Evolutionary conservation across 92 coral and sea anemone species (phyloP), one percentile per base, ranked within the genome.

Genomic region (Zoanthus sansibaricus): DNA sequence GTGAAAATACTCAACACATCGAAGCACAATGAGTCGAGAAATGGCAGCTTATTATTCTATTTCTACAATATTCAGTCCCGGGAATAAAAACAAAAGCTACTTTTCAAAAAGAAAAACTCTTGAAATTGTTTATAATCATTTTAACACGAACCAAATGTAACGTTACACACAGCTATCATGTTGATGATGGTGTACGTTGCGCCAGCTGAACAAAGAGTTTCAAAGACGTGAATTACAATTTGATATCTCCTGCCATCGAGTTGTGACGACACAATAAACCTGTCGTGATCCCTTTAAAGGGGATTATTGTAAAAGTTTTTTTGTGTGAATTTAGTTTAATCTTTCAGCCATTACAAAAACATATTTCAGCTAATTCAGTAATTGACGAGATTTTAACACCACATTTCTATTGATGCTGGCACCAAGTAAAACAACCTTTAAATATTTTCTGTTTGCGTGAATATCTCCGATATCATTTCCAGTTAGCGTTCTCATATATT

Each of bases 191-290:
- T 33, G 42, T 33, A 17, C 5, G 21, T 62, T 20, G 32, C 21
- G 21, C 69, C 69, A 62, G 69, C 31, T 62, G 69, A 62, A n/a
- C 18, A 62, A 62, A n/a, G 32, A 20, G n/a, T n/a, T n/a, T n/a
- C n/a, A n/a, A n/a, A n/a, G n/a, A n/a, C n/a, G 66, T 58, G 14
- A 33, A 58, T 58, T 62, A 9, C 9, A 15, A 62, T 16, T 18
- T 16, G 31, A 58, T 58, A 17, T 17, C 6, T 20, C 31, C n/a
- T 16, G 69, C 69, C 69, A 1, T 62, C 7, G 18, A 62, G 25
- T 49, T 31, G 69, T 62, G 69, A 62, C 69, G 69, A 15, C 69
- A 62, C 69, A 62, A 62, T n/a, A n/a, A n/a, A 62, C 9, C 69
- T 62, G 25, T 62, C 69, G 21, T 62, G 69, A n/a, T 62, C 25